These are phyloP conservation scores for Hydropotes inermis DNA, from an alignment of 2,113 vertebrate genomes.

Conservation along the genomic window DNA sequence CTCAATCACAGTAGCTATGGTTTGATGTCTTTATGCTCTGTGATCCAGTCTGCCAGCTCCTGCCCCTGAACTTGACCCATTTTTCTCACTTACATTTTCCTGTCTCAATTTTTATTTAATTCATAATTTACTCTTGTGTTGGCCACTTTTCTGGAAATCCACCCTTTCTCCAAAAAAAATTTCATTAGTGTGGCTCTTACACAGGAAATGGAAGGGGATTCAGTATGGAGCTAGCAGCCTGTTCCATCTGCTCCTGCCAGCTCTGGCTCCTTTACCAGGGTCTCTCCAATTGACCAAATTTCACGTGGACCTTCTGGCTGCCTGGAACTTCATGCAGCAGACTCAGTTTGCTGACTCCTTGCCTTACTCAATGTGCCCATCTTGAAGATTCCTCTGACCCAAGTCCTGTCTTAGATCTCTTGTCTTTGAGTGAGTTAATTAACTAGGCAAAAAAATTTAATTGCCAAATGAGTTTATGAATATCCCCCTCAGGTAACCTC, in stretches of 20 bases:
- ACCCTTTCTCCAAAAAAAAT: background rate
- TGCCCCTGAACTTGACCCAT: background rate
- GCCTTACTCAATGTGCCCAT: background rate
- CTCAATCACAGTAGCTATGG: background rate
- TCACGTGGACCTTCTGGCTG: background rate
- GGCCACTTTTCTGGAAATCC: background rate
- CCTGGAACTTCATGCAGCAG: background rate
- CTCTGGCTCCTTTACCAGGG: background rate
- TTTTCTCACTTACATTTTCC: background rate
- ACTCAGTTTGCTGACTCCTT: background rate
- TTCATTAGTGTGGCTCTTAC: background rate
- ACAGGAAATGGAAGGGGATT: background rate
- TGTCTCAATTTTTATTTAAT: background rate
- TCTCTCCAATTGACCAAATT: background rate
- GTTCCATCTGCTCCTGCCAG: background rate
- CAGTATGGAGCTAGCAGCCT: background rate
- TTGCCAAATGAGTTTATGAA: background rate
- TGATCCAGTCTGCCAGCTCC: background rate
- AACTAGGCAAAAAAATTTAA: background rate
- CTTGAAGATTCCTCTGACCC: background rate
- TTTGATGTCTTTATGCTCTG: background rate
- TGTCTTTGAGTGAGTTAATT: background rate
- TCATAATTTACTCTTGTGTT: background rate
- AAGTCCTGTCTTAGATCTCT: background rate
- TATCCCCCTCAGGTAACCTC: background rate